These are phyloP conservation scores for Sorex maritimensis DNA, from an alignment of 2,797 vertebrate species.

Conservation along the genomic window DNA sequence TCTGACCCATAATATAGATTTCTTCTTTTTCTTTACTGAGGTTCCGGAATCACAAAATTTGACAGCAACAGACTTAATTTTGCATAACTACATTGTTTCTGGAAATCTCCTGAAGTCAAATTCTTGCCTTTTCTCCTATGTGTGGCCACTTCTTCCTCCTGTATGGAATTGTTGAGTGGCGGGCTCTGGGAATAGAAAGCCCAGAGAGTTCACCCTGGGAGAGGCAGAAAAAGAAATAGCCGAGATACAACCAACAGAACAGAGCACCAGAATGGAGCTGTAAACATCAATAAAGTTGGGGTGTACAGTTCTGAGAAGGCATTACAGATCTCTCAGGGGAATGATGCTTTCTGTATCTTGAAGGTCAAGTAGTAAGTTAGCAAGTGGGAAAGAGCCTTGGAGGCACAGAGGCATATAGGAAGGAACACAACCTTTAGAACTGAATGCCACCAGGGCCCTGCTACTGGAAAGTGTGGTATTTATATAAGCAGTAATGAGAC, in stretches of 20 bases:
- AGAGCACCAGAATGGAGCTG: background rate
- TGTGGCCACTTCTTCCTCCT: background rate
- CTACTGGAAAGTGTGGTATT: background rate
- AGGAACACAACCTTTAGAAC: background rate
- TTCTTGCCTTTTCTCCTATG: slow-evolving; percentile 27
- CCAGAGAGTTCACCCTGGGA: slow-evolving; percentile 13
- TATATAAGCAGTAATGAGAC: background rate
- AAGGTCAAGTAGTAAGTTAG: slow-evolving; percentile 2
- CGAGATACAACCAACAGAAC: background rate
- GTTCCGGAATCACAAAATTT: background rate
- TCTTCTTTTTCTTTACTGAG: slow-evolving; percentile 11
- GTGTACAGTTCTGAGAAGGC: background rate
- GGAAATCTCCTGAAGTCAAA: background rate
- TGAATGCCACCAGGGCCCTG: background rate
- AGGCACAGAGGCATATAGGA: background rate
- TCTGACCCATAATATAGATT: too few relatives aligned
- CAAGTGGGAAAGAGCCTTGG: background rate
- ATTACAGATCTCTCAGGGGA: background rate
- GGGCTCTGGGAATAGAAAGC: background rate
- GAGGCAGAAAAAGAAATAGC: slow-evolving; percentile 26
- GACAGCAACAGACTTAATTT: background rate
- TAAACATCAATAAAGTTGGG: background rate
- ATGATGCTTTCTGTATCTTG: slow-evolving; percentile 5
- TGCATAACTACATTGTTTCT: slow-evolving; percentile 4
- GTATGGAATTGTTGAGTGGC: background rate